These are phyloP conservation scores for Salmo trutta DNA, from an alignment of 2,797 vertebrate genomes.

Conservation along the genomic window DNA sequence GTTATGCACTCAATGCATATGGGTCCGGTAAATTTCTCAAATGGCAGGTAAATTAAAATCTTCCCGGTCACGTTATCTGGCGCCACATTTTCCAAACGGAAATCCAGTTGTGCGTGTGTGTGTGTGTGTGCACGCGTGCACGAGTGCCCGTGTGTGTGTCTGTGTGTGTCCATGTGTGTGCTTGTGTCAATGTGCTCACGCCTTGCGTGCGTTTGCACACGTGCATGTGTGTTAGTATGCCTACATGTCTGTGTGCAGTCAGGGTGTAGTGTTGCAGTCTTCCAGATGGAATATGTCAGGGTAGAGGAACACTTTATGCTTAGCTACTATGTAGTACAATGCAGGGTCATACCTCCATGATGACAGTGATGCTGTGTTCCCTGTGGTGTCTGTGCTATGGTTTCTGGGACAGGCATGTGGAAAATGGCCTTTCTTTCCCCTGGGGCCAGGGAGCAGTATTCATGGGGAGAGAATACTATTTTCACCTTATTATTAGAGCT, in stretches of 20 bases:
- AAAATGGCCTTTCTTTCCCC: constrained; percentile 50
- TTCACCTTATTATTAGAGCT: constrained; percentile 55
- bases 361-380: neutral
- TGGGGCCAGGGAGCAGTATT: constrained; percentile 43
- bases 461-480: constrained; percentile 48
- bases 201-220: neutral
- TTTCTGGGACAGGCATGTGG: constrained; percentile 64
- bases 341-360: constrained; percentile 6
- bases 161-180: neutral
- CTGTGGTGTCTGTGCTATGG: constrained; percentile 24
- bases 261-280: too few species aligned
- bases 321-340: constrained; percentile 11
- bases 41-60: too few species aligned
- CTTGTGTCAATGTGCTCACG: neutral
- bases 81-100: too few species aligned
- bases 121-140: too few species aligned
- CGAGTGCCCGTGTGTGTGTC: too few species aligned
- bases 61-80: too few species aligned
- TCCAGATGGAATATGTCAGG: too few species aligned
- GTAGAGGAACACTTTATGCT: too few species aligned
- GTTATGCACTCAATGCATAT: too few species aligned
- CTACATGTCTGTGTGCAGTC: neutral
- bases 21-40: too few species aligned
- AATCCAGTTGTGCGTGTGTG: too few species aligned
- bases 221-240: neutral